phyloP scores from a whole-genome alignment of 2,888 invertebrate species.

The Erebia ligea region DNA sequence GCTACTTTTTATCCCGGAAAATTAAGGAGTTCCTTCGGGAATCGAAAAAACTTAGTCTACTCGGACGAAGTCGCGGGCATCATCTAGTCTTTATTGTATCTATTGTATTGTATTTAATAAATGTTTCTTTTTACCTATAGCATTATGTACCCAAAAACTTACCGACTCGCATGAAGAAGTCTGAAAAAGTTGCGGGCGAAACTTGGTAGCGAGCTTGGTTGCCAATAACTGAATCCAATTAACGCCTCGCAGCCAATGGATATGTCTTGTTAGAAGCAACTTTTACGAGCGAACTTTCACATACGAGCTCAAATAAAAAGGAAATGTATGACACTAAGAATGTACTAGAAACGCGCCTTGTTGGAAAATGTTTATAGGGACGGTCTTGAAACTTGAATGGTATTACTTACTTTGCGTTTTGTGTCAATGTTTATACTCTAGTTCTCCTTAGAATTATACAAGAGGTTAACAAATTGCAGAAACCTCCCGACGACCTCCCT shows the following conservation, averaged over 20 bases:
- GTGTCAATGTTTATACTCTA: not conserved
- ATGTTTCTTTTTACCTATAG: no score
- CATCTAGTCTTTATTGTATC: no score
- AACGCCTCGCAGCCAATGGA: conserved; percentile 33
- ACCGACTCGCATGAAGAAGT: not conserved
- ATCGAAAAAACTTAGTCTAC: no score
- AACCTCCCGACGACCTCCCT: no score
- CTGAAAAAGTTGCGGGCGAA: conserved; percentile 21
- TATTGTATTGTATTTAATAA: no score
- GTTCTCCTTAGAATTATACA: no score
- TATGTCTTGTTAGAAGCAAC: conserved; percentile 30
- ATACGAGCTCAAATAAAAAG: conserved; percentile 12
- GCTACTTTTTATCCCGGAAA: no score
- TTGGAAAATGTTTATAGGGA: not conserved
- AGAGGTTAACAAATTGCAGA: no score
- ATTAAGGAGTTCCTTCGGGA: no score
- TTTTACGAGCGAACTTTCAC: conserved; percentile 21
- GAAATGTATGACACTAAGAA: conserved; percentile 6
- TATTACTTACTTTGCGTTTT: not conserved
- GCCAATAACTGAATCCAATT: conserved; percentile 30
- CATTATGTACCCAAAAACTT: no score
- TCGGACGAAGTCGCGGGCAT: no score
- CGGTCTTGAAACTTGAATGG: not conserved
- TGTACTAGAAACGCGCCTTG: not conserved
- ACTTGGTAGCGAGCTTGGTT: conserved; percentile 11